Evolutionary conservation across 2,797 vertebrate species (phyloP).

Genomic region (Sarcophilus harrisii): DNA sequence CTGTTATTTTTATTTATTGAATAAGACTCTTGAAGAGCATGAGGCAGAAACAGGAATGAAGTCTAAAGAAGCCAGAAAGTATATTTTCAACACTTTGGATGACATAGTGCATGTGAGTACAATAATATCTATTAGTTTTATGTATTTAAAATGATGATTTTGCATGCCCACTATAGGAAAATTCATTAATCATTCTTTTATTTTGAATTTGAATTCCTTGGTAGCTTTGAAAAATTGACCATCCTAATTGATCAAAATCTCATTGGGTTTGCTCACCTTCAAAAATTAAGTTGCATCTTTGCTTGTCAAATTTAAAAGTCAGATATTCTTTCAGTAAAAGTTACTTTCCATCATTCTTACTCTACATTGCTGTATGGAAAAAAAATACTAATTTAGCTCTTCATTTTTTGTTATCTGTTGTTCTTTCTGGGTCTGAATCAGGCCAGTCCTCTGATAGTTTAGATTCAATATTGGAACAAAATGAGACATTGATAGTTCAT

Average conservation of each 20-base stretch:
- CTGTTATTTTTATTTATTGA: conserved; percentile 33
- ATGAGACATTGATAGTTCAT: not conserved
- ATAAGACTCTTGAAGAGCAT: conserved; percentile 96
- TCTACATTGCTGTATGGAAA: not conserved
- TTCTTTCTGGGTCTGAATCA: not conserved
- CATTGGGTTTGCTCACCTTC: conserved; percentile 12
- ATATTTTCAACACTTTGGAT: conserved; percentile 99
- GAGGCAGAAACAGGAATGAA: conserved; percentile 99
- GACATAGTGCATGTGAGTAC: conserved; percentile 97
- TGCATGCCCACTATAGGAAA: not conserved
- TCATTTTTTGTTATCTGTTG: not conserved
- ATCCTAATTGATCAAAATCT: conserved; percentile 33
- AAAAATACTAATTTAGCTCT: not conserved
- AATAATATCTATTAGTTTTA: not conserved
- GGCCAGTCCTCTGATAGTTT: not conserved
- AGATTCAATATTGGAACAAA: not conserved
- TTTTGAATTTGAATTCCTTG: not conserved
- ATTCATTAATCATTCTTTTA: conserved; percentile 19
- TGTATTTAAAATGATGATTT: not conserved
- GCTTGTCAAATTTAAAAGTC: conserved; percentile 47
- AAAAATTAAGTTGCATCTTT: conserved; percentile 47
- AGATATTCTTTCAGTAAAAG: conserved; percentile 34
- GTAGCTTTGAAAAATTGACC: conserved; percentile 40
- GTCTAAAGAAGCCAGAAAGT: conserved; percentile 99
- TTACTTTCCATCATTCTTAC: conserved; percentile 32